Base-by-base conservation (phyloP, 92 coral and sea anemone genomes). In the Parazoanthus darwini region DNA sequence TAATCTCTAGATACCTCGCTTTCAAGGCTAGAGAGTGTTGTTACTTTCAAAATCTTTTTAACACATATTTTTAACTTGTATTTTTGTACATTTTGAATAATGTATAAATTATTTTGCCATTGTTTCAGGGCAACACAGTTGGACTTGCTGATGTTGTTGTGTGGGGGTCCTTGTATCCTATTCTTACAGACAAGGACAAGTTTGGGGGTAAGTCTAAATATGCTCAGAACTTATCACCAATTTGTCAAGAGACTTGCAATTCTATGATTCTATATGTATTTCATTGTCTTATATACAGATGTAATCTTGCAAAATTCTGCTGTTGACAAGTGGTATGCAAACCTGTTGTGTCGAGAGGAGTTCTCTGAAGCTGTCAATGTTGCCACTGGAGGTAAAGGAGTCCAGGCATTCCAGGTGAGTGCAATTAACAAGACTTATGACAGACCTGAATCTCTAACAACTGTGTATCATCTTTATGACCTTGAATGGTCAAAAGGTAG, bases 101-200 rank as follows among this genome's bases (percentile, higher is more conserved):
- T 15, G 14, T 2, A 1, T 11, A 54, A 54, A 14, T 54, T 54
- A 13, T 54, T 51, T 54, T 54, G 59, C 20, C 59, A 11, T 20
- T 13, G 6, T 29, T 68, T 81, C 81, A 78, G 82, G 48, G 76
- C 67, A 79, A 78, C 59, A 70, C 59, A 29, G 9, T 93, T 86
- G 96, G 98, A 1, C 87, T 95, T 68, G 98, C 99, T 23, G 99
- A 97, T 90, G 94, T 97, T 10, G 94, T 95, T 9, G 95, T 97
- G 13, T 97, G 99, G 99, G 98, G 99, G 1, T 94, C 99, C 22
- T 89, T 97, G 44, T 96, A 90, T 88, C 99, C 98, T 14, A 79
- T 95, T 48, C 84, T 96, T 5, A 38, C 88, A 13, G 84, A 83
- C 25, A 85, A 88, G 18, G 81, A 93, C 51, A 86, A 88, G 8